Evolutionary conservation across 2,888 invertebrate species (phyloP), one percentile per base, ranked within the genome.

Genomic region (Caenorhabditis macrosperma): DNA sequence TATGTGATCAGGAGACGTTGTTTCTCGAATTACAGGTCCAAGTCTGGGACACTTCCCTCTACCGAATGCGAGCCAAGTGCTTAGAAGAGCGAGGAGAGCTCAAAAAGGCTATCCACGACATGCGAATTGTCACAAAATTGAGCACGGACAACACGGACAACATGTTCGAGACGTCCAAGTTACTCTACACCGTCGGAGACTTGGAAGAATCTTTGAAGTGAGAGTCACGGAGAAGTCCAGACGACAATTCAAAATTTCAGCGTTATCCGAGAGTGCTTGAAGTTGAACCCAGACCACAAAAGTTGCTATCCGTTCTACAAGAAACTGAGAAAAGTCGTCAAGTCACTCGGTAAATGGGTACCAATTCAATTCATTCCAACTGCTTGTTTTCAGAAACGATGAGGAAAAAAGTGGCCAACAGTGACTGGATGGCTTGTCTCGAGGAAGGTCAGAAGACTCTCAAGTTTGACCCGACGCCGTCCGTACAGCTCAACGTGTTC

Each of bases 201-300:
- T 95, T 96, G 55, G 94, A 94, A 22, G 96, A 96, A 88, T 94
- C 96, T 0, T 92, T 99, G 41, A 95, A 94, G 94, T 95, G 88
- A 91, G 92, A 30, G 48, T n/a, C n/a, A n/a, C n/a, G n/a, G n/a
- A 15, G 12, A 17, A 41, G 50, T 20, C 15, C 24, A 24, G 22
- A n/a, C 12, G 17, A 57, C 48, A 7, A 24, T 26, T 55, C 33
- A 7, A 22, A 12, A n/a, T 89, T 90, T 38, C 90, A 94, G 94
- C 92, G 96, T 97, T 92, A 94, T 99, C 83, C 94, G 99, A 22
- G 97, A 99, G 91, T 99, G 99, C 91, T 93, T 99, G 20, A 96
- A 95, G 91, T 92, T 97, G 48, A 98, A 99, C 91, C 97, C 97
- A 0, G 99, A 99, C 88, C 97, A 99, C 92, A 96, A 96, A 92